These are phyloP conservation scores for Meloidogyne chitwoodi DNA, from an alignment of 1,140 invertebrate genomes.

Conservation along the genomic window DNA sequence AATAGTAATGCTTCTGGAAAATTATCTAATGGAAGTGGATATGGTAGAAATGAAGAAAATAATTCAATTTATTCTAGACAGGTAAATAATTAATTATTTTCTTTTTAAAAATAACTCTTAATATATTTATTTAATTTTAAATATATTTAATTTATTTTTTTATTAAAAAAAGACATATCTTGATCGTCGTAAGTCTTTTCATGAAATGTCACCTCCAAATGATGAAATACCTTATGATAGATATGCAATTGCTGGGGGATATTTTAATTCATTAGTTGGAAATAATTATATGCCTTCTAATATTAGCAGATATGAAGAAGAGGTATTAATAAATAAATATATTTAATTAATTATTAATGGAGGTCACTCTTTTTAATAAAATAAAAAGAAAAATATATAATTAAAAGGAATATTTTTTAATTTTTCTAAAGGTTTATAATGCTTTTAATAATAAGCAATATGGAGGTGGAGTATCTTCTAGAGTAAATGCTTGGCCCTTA, in stretches of 20 bases:
- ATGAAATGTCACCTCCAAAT: slow-evolving; percentile 32
- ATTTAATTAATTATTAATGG: not conserved
- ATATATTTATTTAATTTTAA: too few species aligned
- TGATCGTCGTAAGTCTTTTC: slow-evolving; percentile 46
- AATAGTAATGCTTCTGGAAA: slow-evolving; percentile 30
- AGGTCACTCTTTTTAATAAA: too few species aligned
- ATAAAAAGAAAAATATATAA: too few species aligned
- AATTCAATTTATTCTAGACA: slow-evolving; percentile 28
- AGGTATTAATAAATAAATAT: not conserved
- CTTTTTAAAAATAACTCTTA: too few species aligned
- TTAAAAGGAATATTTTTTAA: too few species aligned
- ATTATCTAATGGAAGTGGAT: not conserved
- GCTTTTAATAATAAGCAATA: not conserved
- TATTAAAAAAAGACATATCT: slow-evolving; percentile 26
- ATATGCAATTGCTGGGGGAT: slow-evolving; percentile 23
- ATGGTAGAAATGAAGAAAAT: not conserved
- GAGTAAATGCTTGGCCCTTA: not conserved
- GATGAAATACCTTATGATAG: slow-evolving; percentile 3
- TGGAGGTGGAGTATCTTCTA: not conserved
- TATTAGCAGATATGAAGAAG: not conserved
- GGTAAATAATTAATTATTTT: slow-evolving; percentile 9
- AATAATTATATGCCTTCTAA: slow-evolving; percentile 14
- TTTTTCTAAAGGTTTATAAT: not conserved
- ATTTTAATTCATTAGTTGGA: slow-evolving; percentile 17
- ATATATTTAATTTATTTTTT: not conserved